Evolutionary conservation across 1,140 invertebrate species (phyloP).

Genomic region (Delia radicum): DNA sequence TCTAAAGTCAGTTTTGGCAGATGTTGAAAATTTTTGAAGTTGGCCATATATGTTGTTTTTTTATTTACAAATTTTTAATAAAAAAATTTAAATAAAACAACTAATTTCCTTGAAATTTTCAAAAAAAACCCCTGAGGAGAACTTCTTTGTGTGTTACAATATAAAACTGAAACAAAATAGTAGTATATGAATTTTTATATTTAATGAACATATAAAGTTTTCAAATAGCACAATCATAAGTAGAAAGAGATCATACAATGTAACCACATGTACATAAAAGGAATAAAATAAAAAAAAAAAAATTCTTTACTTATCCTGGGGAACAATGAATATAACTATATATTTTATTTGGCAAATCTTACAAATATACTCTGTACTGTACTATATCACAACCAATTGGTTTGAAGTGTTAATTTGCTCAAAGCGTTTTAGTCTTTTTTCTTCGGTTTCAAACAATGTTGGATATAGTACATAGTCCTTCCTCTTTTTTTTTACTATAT

Average conservation of each 20-base stretch:
- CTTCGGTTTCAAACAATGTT: too few species aligned
- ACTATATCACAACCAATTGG: background rate
- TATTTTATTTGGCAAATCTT: background rate
- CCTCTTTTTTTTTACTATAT: background rate
- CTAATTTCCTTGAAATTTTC: too few species aligned
- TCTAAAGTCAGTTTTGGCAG: too few species aligned
- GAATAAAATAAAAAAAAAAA: background rate
- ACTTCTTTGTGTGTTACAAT: background rate
- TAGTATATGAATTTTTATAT: background rate
- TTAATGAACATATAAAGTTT: background rate
- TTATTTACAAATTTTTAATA: too few species aligned
- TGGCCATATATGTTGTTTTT: too few species aligned
- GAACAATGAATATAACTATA: background rate
- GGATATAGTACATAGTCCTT: too few species aligned
- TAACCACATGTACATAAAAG: background rate
- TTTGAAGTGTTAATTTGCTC: constrained; percentile 19
- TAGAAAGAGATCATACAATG: background rate
- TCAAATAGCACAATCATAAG: background rate
- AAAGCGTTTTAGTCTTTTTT: background rate
- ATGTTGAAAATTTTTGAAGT: too few species aligned
- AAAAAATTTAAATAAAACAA: too few species aligned
- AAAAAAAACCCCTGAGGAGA: too few species aligned
- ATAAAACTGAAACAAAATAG: background rate
- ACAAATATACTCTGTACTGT: background rate
- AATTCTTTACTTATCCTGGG: background rate